Evolutionary conservation across 2,888 invertebrate species (phyloP).

Genomic region (Mayetiola destructor): DNA sequence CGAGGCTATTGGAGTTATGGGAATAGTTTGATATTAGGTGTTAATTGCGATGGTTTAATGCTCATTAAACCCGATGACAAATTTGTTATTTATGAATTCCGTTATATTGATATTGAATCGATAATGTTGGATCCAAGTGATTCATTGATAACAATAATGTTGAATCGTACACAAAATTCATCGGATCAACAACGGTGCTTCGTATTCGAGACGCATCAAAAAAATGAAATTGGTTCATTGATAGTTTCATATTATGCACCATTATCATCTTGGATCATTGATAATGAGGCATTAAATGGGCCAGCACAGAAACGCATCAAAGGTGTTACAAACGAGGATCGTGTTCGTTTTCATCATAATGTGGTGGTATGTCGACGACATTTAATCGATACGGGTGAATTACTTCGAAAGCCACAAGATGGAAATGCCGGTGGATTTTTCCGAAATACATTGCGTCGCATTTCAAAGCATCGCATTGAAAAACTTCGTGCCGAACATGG

Average conservation of each 20-base stretch:
- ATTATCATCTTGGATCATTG: slow-evolving; percentile 67
- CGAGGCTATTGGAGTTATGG: slow-evolving; percentile 87
- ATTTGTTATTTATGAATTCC: slow-evolving; percentile 78
- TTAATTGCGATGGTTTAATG: slow-evolving; percentile 82
- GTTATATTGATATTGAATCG: slow-evolving; percentile 80
- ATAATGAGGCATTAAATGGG: slow-evolving; percentile 41
- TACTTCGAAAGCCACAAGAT: slow-evolving; percentile 70
- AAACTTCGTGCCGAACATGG: slow-evolving; percentile 55
- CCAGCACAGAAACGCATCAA: slow-evolving; percentile 43
- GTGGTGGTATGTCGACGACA: slow-evolving; percentile 68
- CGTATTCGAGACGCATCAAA: slow-evolving; percentile 80
- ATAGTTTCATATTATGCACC: slow-evolving; percentile 84
- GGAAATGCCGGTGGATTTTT: slow-evolving; percentile 77
- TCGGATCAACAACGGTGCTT: slow-evolving; percentile 36
- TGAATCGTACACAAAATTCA: slow-evolving; percentile 42
- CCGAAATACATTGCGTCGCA: slow-evolving; percentile 70
- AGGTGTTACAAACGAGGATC: slow-evolving; percentile 75
- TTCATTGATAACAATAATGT: slow-evolving; percentile 77
- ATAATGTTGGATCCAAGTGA: slow-evolving; percentile 84
- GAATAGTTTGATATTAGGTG: slow-evolving; percentile 57
- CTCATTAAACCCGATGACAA: slow-evolving; percentile 85
- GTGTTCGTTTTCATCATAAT: slow-evolving; percentile 75
- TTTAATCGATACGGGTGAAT: slow-evolving; percentile 60
- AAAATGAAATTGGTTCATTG: slow-evolving; percentile 81
- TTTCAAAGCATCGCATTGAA: slow-evolving; percentile 73